Evolutionary conservation across 2,888 invertebrate species (phyloP).

Genomic region (Adelphocoris suturalis): DNA sequence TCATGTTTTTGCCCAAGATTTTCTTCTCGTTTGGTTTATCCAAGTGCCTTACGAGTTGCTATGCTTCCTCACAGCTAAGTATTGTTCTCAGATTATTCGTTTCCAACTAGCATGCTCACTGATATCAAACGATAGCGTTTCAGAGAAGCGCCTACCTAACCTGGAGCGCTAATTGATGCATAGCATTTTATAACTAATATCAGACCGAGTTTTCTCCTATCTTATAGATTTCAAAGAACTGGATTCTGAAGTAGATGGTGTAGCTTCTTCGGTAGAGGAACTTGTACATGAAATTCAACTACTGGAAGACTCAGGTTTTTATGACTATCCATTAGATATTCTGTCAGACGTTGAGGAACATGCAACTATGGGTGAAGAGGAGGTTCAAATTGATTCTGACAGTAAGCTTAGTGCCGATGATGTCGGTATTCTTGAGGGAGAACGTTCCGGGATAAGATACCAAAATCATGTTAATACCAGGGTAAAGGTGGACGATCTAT

Average conservation of each 20-base stretch:
- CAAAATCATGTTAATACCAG: too few species aligned
- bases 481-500: too few species aligned
- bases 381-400: conserved; percentile 13
- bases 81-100: too few species aligned
- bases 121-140: background rate
- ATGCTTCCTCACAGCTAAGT: background rate
- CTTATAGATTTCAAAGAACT: background rate
- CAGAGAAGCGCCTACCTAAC: background rate
- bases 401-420: conserved; percentile 38
- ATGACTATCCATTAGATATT: conserved; percentile 7
- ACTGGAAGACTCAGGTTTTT: background rate
- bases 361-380: background rate
- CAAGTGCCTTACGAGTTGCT: background rate
- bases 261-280: conserved; percentile 7
- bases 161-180: background rate
- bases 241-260: conserved; percentile 25
- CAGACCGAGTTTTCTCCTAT: background rate
- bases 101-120: conserved; percentile 1
- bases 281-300: conserved; percentile 16
- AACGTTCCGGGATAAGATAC: background rate
- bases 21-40: background rate
- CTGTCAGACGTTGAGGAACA: background rate
- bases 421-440: background rate
- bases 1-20: background rate
- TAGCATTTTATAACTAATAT: background rate